Evolutionary conservation across 2,797 vertebrate species (phyloP).

Genomic region (Sitta carolinensis): DNA sequence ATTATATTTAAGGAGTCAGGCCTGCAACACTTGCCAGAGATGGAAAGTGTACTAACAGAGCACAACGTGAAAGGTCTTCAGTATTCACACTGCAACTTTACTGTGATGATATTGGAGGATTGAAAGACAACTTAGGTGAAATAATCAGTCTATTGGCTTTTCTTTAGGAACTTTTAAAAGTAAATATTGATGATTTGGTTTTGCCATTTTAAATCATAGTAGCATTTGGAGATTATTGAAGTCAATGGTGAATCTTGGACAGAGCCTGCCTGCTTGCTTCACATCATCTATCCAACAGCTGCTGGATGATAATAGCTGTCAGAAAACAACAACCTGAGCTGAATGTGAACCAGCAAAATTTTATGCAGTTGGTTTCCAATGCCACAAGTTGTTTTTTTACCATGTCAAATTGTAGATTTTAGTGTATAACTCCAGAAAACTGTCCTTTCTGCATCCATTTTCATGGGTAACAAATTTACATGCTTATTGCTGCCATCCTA

Average conservation of each 20-base stretch:
- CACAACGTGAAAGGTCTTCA: neutral
- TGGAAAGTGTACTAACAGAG: neutral
- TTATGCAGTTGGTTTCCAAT: neutral
- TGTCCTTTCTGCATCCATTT: neutral
- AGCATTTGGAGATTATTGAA: neutral
- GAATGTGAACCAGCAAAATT: slow-evolving; percentile 8
- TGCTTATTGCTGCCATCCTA: neutral
- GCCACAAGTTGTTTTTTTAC: neutral
- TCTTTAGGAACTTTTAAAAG: neutral
- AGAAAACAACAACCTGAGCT: slow-evolving; percentile 5
- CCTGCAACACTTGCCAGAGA: neutral
- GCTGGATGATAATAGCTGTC: neutral
- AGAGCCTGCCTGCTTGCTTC: neutral
- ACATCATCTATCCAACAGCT: neutral
- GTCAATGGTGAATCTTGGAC: neutral
- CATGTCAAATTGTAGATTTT: neutral
- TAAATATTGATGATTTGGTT: neutral
- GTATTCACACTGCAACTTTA: neutral
- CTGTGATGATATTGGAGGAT: neutral
- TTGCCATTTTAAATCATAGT: neutral
- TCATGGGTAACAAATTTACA: neutral
- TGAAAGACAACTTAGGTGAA: neutral
- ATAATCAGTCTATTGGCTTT: neutral
- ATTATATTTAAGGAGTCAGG: neutral
- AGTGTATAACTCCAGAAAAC: neutral